Conservation (phyloP, 2,888 invertebrate genomes). For the Argynnis bischoffii region DNA sequence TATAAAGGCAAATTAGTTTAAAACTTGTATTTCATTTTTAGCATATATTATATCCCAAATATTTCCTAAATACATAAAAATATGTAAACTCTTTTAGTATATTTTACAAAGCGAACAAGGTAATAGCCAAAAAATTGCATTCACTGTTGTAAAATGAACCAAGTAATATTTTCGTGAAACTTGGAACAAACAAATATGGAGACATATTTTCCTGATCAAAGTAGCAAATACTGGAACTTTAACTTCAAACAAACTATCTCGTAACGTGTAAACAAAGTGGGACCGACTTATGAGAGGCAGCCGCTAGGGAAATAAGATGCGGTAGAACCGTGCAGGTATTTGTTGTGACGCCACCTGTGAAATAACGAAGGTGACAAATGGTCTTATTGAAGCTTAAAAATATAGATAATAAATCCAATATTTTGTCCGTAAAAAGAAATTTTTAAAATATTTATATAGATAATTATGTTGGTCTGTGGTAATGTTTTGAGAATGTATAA, state of each 20-base stretch:
- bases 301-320: conserved; percentile 64
- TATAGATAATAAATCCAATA: not conserved
- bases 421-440: too few relatives aligned
- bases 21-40: too few relatives aligned
- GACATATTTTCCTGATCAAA: conserved; percentile 23
- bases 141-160: too few relatives aligned
- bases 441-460: too few relatives aligned
- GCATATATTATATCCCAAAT: too few relatives aligned
- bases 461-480: too few relatives aligned
- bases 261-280: conserved; percentile 32
- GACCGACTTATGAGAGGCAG: conserved; percentile 41
- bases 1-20: too few relatives aligned
- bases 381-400: conserved; percentile 20
- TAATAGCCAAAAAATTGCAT: too few relatives aligned
- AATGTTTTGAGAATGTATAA: too few relatives aligned
- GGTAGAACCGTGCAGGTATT: conserved; percentile 48
- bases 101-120: too few relatives aligned
- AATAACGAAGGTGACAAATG: conserved; percentile 35
- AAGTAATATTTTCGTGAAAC: not conserved
- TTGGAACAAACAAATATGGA: not conserved
- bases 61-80: too few relatives aligned
- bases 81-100: too few relatives aligned
- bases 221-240: conserved; percentile 25
- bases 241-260: conserved; percentile 33
- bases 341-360: conserved; percentile 44